Evolutionary conservation across 1,140 invertebrate genomes (phyloP).

Genomic region (Eupeodes corollae): DNA sequence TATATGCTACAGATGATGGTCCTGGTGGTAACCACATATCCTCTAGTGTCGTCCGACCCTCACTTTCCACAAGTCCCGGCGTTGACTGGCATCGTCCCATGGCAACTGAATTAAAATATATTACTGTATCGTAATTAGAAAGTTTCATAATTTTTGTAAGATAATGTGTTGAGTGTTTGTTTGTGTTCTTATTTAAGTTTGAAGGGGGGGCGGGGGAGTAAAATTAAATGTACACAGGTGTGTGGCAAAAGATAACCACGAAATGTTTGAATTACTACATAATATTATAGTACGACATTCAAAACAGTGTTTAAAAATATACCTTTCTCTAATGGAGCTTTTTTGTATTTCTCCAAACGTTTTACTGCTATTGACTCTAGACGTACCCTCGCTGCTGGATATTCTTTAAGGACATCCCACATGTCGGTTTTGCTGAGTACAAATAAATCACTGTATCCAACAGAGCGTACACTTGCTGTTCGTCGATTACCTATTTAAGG

Average conservation of each 20-base stretch:
- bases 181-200: no score
- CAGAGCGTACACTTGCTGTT: constrained; percentile 91
- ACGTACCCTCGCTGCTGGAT: constrained; percentile 88
- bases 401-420: constrained; percentile 99
- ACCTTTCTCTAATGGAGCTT: constrained; percentile 85
- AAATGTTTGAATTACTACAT: no score
- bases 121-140: constrained; percentile 31
- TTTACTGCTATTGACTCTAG: constrained; percentile 97
- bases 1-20: constrained; percentile 39
- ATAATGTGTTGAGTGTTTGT: no score
- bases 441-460: constrained; percentile 97
- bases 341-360: constrained; percentile 90
- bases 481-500: constrained; percentile 70
- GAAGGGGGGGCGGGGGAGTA: no score
- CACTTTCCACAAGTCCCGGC: constrained; percentile 85
- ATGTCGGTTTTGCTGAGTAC: constrained; percentile 98
- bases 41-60: constrained; percentile 76
- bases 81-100: constrained; percentile 91
- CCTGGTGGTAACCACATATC: constrained; percentile 72
- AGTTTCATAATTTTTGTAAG: neutral
- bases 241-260: no score
- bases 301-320: no score
- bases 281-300: no score
- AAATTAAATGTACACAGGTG: no score
- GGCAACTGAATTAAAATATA: constrained; percentile 59